Evolutionary conservation across 2,113 vertebrate species (phyloP).

Genomic region (Pica pica): DNA sequence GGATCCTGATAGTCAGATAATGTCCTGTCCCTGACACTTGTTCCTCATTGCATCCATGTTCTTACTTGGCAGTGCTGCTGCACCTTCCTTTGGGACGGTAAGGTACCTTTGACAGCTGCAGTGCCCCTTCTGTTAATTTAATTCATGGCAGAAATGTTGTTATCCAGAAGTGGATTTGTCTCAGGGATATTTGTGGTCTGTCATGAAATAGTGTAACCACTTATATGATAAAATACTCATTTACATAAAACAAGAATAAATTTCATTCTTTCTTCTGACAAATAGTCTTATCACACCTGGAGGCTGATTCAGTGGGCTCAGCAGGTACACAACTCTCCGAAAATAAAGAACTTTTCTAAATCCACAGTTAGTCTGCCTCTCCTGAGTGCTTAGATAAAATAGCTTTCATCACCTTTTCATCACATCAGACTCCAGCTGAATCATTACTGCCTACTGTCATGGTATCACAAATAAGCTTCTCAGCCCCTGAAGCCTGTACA

Average conservation of each 20-base stretch:
- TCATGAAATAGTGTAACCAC: not conserved
- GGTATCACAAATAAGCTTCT: not conserved
- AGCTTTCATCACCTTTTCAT: conserved; percentile 47
- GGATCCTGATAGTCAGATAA: not conserved
- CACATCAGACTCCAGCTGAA: not conserved
- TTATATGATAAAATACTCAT: not conserved
- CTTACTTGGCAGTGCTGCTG: not conserved
- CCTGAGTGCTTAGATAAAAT: not conserved
- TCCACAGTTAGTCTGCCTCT: not conserved
- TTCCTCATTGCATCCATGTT: not conserved
- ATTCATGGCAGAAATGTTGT: not conserved
- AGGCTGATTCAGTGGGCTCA: not conserved
- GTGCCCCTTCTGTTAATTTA: conserved; percentile 28
- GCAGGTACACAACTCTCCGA: not conserved
- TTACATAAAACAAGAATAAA: not conserved
- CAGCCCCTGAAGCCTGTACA: not conserved
- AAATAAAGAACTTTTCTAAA: not conserved
- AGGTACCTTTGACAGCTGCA: not conserved
- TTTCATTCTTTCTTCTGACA: not conserved
- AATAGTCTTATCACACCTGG: not conserved
- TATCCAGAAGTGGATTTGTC: not conserved
- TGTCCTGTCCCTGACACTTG: not conserved
- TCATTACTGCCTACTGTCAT: not conserved
- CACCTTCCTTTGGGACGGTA: not conserved
- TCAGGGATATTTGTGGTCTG: not conserved